Evolutionary conservation across 1,140 invertebrate genomes (phyloP).

Genomic region (Ylistrum balloti): DNA sequence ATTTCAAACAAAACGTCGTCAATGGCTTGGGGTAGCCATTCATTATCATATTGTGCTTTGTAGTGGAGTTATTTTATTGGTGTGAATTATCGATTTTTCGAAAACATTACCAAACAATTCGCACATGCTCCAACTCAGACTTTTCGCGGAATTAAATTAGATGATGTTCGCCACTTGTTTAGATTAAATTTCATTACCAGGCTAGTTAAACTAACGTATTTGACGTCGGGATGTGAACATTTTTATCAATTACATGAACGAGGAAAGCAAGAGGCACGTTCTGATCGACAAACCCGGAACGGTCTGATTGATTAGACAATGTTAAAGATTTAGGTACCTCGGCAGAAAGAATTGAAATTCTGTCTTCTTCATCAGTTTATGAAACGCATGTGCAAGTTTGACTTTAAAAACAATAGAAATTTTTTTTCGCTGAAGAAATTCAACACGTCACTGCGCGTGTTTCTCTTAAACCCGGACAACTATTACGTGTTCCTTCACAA

Average conservation of each 20-base stretch:
- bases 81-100: constrained; percentile 21
- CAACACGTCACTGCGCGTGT: too few relatives aligned
- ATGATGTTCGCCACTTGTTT: neutral
- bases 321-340: neutral
- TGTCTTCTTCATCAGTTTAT: too few relatives aligned
- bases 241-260: neutral
- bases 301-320: neutral
- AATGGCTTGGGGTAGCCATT: neutral
- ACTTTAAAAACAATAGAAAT: too few relatives aligned
- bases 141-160: neutral
- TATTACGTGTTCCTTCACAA: too few relatives aligned
- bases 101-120: constrained; percentile 24
- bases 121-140: neutral
- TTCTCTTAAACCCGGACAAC: too few relatives aligned
- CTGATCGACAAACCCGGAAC: neutral
- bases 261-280: neutral
- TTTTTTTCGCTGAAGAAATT: too few relatives aligned
- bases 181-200: neutral
- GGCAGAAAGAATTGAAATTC: too few relatives aligned
- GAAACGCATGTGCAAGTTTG: too few relatives aligned
- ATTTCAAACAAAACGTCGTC: neutral
- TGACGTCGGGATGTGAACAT: neutral
- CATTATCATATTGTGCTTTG: neutral
- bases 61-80: neutral
- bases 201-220: neutral